Evolutionary conservation across 2,113 vertebrate species (phyloP), one percentile per base, ranked within the genome.

Genomic region (Gavialis gangeticus): DNA sequence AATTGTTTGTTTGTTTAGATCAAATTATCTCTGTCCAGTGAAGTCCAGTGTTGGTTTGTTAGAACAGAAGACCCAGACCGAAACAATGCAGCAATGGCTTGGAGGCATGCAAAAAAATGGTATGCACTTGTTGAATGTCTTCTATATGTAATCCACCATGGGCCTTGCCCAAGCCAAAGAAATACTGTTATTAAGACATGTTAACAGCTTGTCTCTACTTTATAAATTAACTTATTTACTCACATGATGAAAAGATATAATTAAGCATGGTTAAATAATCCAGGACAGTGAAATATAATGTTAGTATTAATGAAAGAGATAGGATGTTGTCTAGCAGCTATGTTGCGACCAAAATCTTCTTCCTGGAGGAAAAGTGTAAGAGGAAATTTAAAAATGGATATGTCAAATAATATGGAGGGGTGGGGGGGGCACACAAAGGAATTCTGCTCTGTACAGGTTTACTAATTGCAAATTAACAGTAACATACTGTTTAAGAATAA

Each of bases 61-160:
- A 89, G 95, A 98, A 81, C 98, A 98, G 85, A 98, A 97, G 88
- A 92, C 98, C 60, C 98, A 99, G 81, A 85, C 98, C 75, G 98
- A 98, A 79, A 98, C 97, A 11, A 98, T 98, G 77, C 98, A 98
- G 34, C 98, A 98, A 19, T 99, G 99, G 99, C 99, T 99, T 95
- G 99, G 98, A 92, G 97, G 97, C 94, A 96, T 98, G 92, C 97
- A 98, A 67, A 56, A 97, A 75, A 97, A 96, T 3, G 96, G 98
- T 96, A 88, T 94, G 83, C 59, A 30, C 21, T 79, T 73, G 84
- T 86, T 91, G 63, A 76, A 85, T 82, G 55, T 83, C 11, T 81
- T 7, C 30, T 92, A 59, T n/a, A 79, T 54, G 81, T 46, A 27
- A 57, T 94, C 16, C 46, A 59, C 37, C 88, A 86, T 57, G 67